phyloP scores from a whole-genome alignment of 2,113 vertebrate genomes.

The Charadrius vociferus region DNA sequence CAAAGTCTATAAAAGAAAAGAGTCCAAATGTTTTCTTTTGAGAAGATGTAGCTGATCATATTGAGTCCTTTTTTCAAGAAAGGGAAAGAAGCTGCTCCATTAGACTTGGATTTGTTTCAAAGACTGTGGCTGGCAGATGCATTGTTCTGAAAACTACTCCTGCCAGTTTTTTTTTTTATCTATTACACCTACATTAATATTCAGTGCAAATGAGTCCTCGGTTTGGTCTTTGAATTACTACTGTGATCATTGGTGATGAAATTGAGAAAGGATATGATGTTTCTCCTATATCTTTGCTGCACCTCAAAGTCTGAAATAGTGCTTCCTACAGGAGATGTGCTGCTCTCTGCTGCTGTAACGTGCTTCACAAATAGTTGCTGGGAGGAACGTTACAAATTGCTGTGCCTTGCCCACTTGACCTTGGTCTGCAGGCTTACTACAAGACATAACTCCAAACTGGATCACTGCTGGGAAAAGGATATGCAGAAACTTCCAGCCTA shows the following conservation, averaged over 20 bases:
- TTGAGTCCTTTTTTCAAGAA: constrained; percentile 27
- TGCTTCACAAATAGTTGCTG: not conserved
- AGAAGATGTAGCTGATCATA: constrained; percentile 38
- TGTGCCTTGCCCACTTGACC: not conserved
- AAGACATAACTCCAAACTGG: not conserved
- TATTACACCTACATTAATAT: constrained; percentile 62
- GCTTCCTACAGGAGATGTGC: not conserved
- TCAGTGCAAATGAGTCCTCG: constrained; percentile 16
- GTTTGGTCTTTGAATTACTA: constrained; percentile 51
- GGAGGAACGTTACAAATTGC: not conserved
- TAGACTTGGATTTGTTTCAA: constrained; percentile 62
- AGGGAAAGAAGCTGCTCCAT: constrained; percentile 15
- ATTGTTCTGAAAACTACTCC: constrained; percentile 62
- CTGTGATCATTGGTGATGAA: constrained; percentile 23
- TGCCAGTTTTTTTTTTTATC: constrained; percentile 24
- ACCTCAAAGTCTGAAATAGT: not conserved
- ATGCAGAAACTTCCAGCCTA: not conserved
- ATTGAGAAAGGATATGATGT: not conserved
- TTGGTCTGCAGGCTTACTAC: not conserved
- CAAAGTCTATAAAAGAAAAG: constrained; percentile 34
- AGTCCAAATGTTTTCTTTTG: constrained; percentile 34
- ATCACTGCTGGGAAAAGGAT: not conserved
- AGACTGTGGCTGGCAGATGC: constrained; percentile 36
- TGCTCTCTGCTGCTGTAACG: not conserved
- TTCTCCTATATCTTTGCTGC: not conserved